Evolutionary conservation across 2,797 vertebrate genomes (phyloP).

Genomic region (Xiphorhynchus erythropygius): DNA sequence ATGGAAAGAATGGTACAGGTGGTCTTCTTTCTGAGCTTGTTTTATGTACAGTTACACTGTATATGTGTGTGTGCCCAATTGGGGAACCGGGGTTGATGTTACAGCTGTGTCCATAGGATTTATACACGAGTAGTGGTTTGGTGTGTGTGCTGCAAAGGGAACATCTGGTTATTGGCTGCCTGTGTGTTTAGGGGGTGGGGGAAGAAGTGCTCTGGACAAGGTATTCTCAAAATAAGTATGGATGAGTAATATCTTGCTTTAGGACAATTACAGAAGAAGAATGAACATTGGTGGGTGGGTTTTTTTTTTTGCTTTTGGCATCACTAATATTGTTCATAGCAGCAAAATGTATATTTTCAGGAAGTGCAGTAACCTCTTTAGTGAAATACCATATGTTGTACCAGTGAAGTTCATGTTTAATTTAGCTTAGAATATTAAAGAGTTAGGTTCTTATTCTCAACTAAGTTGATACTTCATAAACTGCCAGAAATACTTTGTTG

Average conservation of each 20-base stretch:
- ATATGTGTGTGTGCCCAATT: too few relatives aligned
- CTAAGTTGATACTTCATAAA: not conserved
- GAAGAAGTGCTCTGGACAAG: not conserved
- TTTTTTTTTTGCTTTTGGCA: not conserved
- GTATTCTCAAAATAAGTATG: not conserved
- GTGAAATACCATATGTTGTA: not conserved
- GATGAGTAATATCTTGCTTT: not conserved
- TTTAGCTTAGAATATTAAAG: not conserved
- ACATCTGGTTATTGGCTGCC: not conserved
- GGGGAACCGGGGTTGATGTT: fast-evolving
- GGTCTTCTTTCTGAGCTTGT: not conserved
- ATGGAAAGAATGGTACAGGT: not conserved
- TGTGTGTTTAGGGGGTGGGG: not conserved
- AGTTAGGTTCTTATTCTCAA: not conserved
- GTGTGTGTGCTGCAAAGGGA: not conserved
- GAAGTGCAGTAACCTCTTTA: not conserved
- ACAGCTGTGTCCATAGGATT: not conserved
- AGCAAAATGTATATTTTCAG: not conserved
- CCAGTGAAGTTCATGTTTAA: not conserved
- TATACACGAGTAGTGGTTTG: not conserved
- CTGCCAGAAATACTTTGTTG: not conserved
- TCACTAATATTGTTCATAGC: not conserved
- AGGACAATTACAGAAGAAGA: not conserved
- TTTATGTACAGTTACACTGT: not conserved
- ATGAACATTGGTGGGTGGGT: not conserved